Evolutionary conservation across 2,888 invertebrate genomes (phyloP), one percentile per base, ranked within the genome.

Genomic region (Eudemis profundana): DNA sequence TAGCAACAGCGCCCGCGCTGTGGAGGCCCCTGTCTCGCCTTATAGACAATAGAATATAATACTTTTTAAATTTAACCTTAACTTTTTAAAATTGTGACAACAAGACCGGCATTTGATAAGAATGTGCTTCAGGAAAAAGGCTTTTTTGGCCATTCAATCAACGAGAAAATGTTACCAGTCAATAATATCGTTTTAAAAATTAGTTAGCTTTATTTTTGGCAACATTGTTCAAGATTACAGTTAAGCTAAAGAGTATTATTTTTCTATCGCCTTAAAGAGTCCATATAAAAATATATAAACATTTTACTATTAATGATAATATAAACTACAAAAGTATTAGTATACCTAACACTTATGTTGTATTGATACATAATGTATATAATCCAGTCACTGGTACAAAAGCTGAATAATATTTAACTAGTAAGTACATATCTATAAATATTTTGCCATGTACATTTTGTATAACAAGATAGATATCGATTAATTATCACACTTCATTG

Each of bases 41-140:
- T 94, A 71, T 96, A 96, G 81, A 93, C 96, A 87, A 84, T 96
- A 78, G 94, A 96, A 46, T 94, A 46, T 94, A 95, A 17, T 93
- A 95, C 66, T 85, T 96, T 42, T 95, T 54, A 10, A 23, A 29
- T 8, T 29, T 17, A 17, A 27, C 2, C 23, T 17, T 36, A n/a
- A 8, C 3, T 21, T 33, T 60, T 49, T 36, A 23, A 33, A n/a
- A 50, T 29, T 50, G 40, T 49, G 60, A 50, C 60, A 42, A 21
- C 23, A 27, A 42, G 27, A 27, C 27, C 17, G 19, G 56, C 42
- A 56, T n/a, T n/a, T n/a, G n/a, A n/a, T n/a, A n/a, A n/a, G n/a
- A n/a, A n/a, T n/a, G n/a, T n/a, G n/a, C n/a, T n/a, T n/a, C n/a
- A n/a, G n/a, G n/a, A n/a, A n/a, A n/a, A n/a, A n/a, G n/a, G 27